Base-by-base conservation (phyloP, 1,140 invertebrate species). In the Stenopsyche tienmushanensis region DNA sequence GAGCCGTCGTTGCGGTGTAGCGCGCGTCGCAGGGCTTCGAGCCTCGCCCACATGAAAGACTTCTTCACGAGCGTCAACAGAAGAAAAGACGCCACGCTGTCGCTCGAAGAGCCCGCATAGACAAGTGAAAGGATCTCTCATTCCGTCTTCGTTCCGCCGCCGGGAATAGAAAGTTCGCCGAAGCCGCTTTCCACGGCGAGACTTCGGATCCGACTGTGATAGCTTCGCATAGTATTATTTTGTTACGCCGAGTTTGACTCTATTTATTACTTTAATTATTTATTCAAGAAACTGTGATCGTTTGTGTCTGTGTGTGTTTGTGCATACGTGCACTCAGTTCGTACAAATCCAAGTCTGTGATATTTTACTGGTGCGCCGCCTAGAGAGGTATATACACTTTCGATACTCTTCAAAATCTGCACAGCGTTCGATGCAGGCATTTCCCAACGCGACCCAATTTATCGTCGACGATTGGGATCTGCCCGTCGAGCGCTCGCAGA, bases 1-100 rank as follows among this genome's bases (percentile, higher is more conserved):
- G 3, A 42, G 18, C 34, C 20, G 13, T 24, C 34, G 34, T n/a
- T 1, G 34, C 20, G 54, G 24, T 1, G 7, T 7, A 1, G 13
- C 54, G 54, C 13, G 29, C 54, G 10, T 9, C 50, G 3, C 15
- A 10, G 9, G 50, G 3, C 50, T 53, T 34, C 29, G 5, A 34
- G 29, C 29, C 23, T 15, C 13, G 23, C 26, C 18, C 54, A 57
- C 54, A 57, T 57, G 54, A 57, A 29, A 57, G 54, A 57, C 54
- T 57, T 41, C 42, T 42, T 41, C 54, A 57, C 54, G 39, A n/a
- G 54, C 39, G 54, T 57, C 7, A 57, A 57, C 20, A 42, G 54
- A 15, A 42, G 54, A 57, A 57, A 57, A 57, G 13, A 34, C 29
- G 5, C n/a, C n/a, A n/a, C n/a, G n/a, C n/a, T n/a, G n/a, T n/a